phyloP scores from a whole-genome alignment of 37 sponge, comb jelly and placozoan genomes.

The Geodia barretti region DNA sequence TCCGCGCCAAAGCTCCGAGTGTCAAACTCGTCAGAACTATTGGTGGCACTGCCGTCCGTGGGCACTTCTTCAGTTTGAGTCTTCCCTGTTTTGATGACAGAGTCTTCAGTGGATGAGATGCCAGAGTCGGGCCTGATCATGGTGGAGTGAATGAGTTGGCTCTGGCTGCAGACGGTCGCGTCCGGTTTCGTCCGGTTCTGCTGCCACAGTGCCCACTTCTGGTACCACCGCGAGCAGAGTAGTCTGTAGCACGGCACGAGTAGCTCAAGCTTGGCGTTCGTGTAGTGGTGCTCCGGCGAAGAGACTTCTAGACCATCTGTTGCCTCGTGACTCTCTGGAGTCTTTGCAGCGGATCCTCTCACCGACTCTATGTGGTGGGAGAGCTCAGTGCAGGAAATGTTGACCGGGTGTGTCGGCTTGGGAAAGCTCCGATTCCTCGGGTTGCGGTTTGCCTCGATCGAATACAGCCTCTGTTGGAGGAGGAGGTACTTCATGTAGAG shows the following conservation, averaged over 20 bases:
- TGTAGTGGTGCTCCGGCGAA: background rate
- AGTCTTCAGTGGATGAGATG: constrained; percentile 23
- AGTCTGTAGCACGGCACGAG: constrained; percentile 23
- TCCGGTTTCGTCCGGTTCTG: background rate
- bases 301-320: background rate
- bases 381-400: constrained; percentile 50
- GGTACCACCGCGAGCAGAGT: background rate
- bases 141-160: background rate
- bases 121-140: constrained; percentile 21
- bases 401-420: constrained; percentile 23
- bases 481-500: constrained; percentile 55
- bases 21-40: background rate
- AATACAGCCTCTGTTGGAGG: constrained; percentile 30
- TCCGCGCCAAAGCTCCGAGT: background rate
- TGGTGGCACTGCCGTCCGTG: no score
- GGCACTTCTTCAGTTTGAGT: background rate
- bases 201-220: background rate
- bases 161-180: background rate
- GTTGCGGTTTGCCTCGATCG: background rate
- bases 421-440: constrained; percentile 24
- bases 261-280: constrained; percentile 3
- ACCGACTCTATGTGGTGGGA: constrained; percentile 29
- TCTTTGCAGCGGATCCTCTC: background rate
- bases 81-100: constrained; percentile 9
- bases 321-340: background rate